Conservation (phyloP, 2,888 invertebrate species). For the Pterobdella sp. region DNA sequence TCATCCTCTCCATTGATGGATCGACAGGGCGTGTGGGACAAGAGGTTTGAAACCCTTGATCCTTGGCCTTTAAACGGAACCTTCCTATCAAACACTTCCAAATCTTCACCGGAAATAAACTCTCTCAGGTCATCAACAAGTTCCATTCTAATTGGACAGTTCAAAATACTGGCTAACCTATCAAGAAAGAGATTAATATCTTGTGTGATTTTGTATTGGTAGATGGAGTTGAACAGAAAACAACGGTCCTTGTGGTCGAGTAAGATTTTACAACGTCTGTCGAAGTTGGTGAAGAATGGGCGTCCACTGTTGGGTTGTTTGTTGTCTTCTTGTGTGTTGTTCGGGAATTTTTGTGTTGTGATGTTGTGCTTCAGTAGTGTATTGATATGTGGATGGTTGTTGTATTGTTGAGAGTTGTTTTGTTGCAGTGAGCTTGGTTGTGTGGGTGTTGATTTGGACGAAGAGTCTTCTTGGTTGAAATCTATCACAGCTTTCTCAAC, state of each 20-base stretch:
- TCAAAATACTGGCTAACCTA: conserved; percentile 39
- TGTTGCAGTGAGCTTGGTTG: neutral
- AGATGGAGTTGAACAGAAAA: conserved; percentile 40
- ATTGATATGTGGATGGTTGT: neutral
- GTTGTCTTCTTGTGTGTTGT: neutral
- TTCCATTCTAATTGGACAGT: conserved; percentile 42
- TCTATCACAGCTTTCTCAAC: too few relatives aligned
- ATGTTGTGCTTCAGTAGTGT: neutral
- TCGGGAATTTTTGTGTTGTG: neutral
- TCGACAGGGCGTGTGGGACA: conserved; percentile 1
- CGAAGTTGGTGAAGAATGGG: conserved; percentile 22
- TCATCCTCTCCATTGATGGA: neutral
- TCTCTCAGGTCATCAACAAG: conserved; percentile 41
- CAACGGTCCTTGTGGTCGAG: conserved; percentile 38
- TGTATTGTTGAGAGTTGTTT: neutral
- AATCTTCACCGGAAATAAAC: conserved; percentile 40
- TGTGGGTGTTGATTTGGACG: neutral
- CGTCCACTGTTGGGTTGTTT: neutral
- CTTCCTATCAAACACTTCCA: conserved; percentile 38
- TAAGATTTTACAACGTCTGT: conserved; percentile 25
- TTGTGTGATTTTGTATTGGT: conserved; percentile 34
- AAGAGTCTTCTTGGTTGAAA: neutral
- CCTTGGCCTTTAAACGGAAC: conserved; percentile 34
- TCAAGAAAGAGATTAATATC: conserved; percentile 37
- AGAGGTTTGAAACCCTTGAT: neutral